Evolutionary conservation across 2,888 invertebrate species (phyloP), one percentile per base, ranked within the genome.

Genomic region (Chloromyia formosa): DNA sequence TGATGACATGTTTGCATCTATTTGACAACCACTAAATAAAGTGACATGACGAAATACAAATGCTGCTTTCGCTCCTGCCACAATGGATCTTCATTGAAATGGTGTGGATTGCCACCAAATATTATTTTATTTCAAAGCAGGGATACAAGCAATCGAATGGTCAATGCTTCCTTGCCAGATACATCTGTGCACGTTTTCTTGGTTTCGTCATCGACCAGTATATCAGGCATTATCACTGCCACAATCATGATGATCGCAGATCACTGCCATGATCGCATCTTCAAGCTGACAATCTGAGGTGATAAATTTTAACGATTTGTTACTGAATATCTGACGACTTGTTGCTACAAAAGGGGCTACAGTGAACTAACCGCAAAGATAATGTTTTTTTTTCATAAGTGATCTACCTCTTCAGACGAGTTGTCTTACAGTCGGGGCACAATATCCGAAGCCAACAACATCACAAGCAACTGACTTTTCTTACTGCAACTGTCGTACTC

Each of bases 291-390:
- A 71, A 56, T 56, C 56, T 9, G 20, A 71, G 71, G 71, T 71
- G 71, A 71, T 71, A 71, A 71, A 71, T 71, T 71, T 71, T 58
- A 71, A 56, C 71, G 71, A 58, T 71, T 71, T 71, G 71, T 71
- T 71, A 71, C 71, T 56, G 71, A 71, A 40, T 58, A 58, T 40
- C 35, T 20, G 40, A 56, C 56, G 71, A 71, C 58, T 71, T 71
- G 71, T 71, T 71, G 71, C 71, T 58, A 71, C 71, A 71, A 71
- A 58, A 71, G 71, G 71, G 56, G 56, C 58, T 71, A 56, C 58
- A 71, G 71, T 58, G 16, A 1, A 58, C 35, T 56, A 58, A 71
- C 71, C 71, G 71, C 71, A 71, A 56, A 56, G 18, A 49, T 56
- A 71, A 7, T 71, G 71, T 18, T 27, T 58, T 54, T 53, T 53